Conservation (phyloP, 2,888 invertebrate genomes). For the Hirtodrosophila cameraria region DNA sequence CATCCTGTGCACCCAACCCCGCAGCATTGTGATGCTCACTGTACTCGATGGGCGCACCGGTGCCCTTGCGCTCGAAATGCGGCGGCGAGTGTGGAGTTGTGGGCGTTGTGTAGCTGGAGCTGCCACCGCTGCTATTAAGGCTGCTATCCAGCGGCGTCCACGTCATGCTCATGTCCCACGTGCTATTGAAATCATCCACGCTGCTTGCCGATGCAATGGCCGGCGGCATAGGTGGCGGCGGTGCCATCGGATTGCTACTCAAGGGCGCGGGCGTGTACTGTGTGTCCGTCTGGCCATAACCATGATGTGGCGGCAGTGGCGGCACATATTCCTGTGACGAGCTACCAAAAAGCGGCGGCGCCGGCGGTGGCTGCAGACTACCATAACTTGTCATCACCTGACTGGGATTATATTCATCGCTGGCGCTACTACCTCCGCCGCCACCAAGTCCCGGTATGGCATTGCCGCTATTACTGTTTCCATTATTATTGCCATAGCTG, state of each 20-base stretch:
- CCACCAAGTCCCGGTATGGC: conserved; percentile 57
- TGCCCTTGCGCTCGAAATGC: conserved; percentile 86
- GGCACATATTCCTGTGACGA: conserved; percentile 63
- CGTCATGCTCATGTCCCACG: conserved; percentile 85
- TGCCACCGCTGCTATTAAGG: conserved; percentile 82
- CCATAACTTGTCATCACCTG: conserved; percentile 50
- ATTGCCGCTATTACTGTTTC: conserved; percentile 39
- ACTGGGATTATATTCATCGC: conserved; percentile 56
- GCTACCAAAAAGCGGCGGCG: conserved; percentile 61
- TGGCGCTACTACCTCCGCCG: conserved; percentile 18
- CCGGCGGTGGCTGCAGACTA: conserved; percentile 70
- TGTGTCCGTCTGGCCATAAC: conserved; percentile 69
- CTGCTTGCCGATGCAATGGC: conserved; percentile 23
- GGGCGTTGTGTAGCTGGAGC: conserved; percentile 63
- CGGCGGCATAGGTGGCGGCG: conserved; percentile 67
- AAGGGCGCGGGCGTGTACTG: conserved; percentile 70
- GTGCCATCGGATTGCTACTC: conserved; percentile 54
- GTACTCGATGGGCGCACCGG: conserved; percentile 86
- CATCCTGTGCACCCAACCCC: conserved; percentile 84
- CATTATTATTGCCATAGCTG: conserved; percentile 45
- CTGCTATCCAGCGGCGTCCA: conserved; percentile 81
- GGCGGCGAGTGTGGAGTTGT: conserved; percentile 88
- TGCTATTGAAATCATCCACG: conserved; percentile 82
- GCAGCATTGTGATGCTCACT: conserved; percentile 85
- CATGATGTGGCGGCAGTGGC: conserved; percentile 80